Evolutionary conservation across 2,797 vertebrate species (phyloP).

Genomic region (Platyrinchus mystaceus): DNA sequence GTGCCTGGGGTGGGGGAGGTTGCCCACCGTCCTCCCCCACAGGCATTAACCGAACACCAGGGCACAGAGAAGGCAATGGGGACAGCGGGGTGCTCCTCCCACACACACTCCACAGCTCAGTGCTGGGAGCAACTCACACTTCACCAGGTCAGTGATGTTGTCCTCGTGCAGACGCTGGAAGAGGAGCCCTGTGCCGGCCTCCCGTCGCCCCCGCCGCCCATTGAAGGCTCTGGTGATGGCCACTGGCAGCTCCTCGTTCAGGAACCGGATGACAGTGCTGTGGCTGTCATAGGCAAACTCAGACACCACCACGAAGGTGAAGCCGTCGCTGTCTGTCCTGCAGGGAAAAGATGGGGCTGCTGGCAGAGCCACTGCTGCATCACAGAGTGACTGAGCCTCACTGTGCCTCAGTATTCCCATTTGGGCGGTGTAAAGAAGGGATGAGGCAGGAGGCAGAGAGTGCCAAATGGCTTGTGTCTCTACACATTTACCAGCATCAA

Average conservation of each 20-base stretch:
- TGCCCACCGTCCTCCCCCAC: rapidly evolving
- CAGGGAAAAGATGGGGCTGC: not conserved
- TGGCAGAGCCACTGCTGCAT: not conserved
- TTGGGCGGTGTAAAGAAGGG: not conserved
- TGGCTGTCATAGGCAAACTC: slow-evolving; percentile 62
- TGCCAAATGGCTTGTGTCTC: not conserved
- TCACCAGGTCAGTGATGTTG: not conserved
- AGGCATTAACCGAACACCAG: rapidly evolving
- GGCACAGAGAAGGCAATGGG: not conserved
- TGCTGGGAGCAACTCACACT: slow-evolving; percentile 21
- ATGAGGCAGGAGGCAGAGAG: not conserved
- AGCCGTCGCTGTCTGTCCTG: not conserved
- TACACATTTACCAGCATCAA: not conserved
- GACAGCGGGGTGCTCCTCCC: rapidly evolving
- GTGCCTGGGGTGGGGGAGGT: not conserved
- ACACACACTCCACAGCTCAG: rapidly evolving
- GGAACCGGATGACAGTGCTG: slow-evolving; percentile 39
- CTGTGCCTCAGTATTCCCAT: not conserved
- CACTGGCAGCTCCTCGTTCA: slow-evolving; percentile 41
- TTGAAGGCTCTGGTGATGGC: slow-evolving; percentile 36
- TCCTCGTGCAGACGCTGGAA: slow-evolving; percentile 33
- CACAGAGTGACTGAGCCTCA: not conserved
- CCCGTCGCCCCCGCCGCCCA: rapidly evolving
- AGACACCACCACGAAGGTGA: not conserved
- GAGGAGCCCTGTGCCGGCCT: rapidly evolving